These are phyloP conservation scores for Anadara kagoshimensis DNA, from an alignment of 1,140 invertebrate genomes.

Conservation along the genomic window DNA sequence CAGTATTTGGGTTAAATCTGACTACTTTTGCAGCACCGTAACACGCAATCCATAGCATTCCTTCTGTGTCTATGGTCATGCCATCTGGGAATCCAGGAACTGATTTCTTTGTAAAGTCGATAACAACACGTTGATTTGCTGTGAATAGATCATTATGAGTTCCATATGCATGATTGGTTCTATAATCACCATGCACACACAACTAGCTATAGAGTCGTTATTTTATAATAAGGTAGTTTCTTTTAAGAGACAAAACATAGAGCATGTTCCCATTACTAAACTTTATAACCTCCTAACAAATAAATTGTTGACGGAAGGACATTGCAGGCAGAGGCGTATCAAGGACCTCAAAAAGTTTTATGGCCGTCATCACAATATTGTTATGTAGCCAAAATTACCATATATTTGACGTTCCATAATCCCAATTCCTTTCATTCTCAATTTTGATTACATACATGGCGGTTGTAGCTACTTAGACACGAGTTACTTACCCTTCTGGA, in stretches of 20 bases:
- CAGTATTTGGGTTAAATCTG: constrained; percentile 35
- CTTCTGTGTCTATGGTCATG: constrained; percentile 76
- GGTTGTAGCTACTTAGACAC: no score
- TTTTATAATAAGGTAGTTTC: background rate
- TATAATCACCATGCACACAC: background rate
- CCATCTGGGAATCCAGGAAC: constrained; percentile 69
- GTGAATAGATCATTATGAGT: no score
- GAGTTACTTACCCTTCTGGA: no score
- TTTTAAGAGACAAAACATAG: background rate
- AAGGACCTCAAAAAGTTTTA: no score
- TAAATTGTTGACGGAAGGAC: background rate
- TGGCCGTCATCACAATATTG: no score
- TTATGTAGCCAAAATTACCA: no score
- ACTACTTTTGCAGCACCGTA: constrained; percentile 37
- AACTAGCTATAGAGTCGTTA: background rate
- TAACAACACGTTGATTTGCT: constrained; percentile 8
- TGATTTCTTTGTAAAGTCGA: constrained; percentile 6
- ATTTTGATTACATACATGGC: no score
- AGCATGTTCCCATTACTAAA: background rate
- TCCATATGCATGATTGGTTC: background rate
- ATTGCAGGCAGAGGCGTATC: no score
- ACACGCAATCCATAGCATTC: constrained; percentile 61
- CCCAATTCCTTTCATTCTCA: no score
- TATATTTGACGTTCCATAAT: no score
- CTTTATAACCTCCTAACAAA: background rate